Evolutionary conservation across 2,797 vertebrate species (phyloP), one percentile per base, ranked within the genome.

Genomic region (Otolemur crassicaudatus): DNA sequence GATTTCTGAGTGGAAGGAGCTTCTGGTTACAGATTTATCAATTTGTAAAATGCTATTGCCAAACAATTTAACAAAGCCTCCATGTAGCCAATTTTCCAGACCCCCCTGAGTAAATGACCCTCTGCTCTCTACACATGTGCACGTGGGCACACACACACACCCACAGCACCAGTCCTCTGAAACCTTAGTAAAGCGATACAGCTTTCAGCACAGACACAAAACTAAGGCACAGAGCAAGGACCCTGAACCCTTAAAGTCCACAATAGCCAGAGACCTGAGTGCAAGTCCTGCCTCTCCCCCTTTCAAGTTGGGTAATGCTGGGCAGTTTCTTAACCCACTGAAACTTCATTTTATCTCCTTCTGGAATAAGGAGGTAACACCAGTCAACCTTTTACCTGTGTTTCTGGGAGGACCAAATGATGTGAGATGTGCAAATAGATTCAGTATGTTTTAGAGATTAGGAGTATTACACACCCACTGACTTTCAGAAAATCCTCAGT

Each of bases 371-470:
- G n/a, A 58, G 53, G 6, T 12, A 9, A 58, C 0, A 3, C 22
- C 2, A 1, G 3, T 25, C 12, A 20, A 16, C 82, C 46, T 43
- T 37, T 65, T 11, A 0, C 4, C 2, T 13, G 63, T 37, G 20
- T 67, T 73, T 63, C 31, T 1, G 56, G 69, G 37, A 56, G 63
- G 34, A 49, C 70, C 0, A 6, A 3, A 17, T 4, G 29, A 25
- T 22, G 25, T 46, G 0, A 0, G 8, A 0, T 1, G 5, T 10
- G 12, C 3, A 2, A 22, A 29, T 5, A 7, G 29, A 22, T 13
- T 22, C 37, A 2, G 69, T 3, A 2, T 2, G 9, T 72, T 0
- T 0, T 0, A 13, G 67, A 27, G 5, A 5, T 20, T 2, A 7
- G 0, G 29, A 10, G 7, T 3, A 7, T 17, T 3, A 1, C 29